Percentiles rank a stretch among this genome's conserved stretches.
These are phyloP conservation scores for Tetramorium alpestre DNA, from an alignment of 1,140 invertebrate genomes.

Conservation along the genomic window DNA sequence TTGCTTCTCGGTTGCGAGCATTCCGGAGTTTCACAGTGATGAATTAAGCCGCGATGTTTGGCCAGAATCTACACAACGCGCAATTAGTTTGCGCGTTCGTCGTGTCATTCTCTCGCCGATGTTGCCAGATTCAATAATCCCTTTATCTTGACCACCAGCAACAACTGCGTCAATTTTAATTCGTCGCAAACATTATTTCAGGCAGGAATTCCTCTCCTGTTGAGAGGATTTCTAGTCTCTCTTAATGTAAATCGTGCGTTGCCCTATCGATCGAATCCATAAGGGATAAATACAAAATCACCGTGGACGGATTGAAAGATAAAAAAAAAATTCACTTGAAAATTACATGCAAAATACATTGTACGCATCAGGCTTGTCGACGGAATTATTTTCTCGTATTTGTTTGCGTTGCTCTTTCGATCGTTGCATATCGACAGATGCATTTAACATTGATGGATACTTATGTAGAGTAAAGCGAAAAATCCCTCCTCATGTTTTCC, in stretches of 20 bases:
- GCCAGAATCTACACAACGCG: neutral
- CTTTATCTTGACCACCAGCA: conserved; percentile 16
- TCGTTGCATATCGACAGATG: neutral
- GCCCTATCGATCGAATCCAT: neutral
- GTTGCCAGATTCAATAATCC: neutral
- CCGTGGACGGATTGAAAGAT: neutral
- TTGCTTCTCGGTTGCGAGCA: neutral
- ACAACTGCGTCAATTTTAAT: neutral
- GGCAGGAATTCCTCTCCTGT: neutral
- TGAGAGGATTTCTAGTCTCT: neutral
- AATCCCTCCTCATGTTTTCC: neutral
- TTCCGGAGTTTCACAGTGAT: neutral
- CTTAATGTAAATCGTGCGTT: too few species aligned
- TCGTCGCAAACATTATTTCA: conserved; percentile 24
- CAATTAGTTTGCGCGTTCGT: conserved; percentile 21
- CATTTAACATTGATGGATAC: conserved; percentile 1
- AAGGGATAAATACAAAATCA: neutral
- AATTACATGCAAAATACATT: neutral
- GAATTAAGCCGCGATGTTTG: conserved; percentile 38
- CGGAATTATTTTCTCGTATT: conserved; percentile 11
- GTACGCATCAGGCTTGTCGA: neutral
- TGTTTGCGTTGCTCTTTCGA: neutral
- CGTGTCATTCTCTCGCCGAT: neutral
- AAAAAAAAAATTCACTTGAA: neutral
- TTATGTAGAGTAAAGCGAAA: conserved; percentile 16